phyloP scores from a whole-genome alignment of 2,797 vertebrate genomes.

The Enoplosus armatus region DNA sequence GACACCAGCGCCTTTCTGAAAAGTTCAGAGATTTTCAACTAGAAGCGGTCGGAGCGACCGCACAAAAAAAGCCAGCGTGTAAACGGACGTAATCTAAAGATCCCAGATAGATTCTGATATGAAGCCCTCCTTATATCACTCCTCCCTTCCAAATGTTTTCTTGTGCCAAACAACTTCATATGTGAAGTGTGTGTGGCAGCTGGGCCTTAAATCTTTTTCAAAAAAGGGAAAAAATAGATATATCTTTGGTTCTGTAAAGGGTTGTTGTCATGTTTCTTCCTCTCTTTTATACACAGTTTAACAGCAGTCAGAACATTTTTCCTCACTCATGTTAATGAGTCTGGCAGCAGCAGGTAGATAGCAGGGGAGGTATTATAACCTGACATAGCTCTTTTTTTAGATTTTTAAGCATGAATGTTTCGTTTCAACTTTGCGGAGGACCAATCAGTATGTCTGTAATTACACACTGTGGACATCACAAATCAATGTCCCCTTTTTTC shows the following conservation, averaged over 20 bases:
- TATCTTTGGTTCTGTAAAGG: constrained; percentile 1
- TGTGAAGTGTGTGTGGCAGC: background rate
- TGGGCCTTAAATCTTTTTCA: background rate
- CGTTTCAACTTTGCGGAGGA: background rate
- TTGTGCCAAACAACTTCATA: background rate
- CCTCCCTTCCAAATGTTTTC: background rate
- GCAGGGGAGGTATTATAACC: constrained; percentile 10
- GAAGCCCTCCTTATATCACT: too few relatives aligned
- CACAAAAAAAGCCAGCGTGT: too few relatives aligned
- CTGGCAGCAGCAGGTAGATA: constrained; percentile 1
- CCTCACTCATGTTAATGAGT: constrained; percentile 25
- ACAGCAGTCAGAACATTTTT: constrained; percentile 16
- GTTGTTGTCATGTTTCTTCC: constrained; percentile 8
- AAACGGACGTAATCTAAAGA: too few relatives aligned
- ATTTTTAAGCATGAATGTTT: constrained; percentile 17
- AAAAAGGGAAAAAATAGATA: background rate
- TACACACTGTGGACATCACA: background rate
- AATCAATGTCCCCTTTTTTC: background rate
- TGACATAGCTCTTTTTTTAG: constrained; percentile 25
- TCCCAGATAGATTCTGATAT: too few relatives aligned
- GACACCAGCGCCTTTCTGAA: too few relatives aligned
- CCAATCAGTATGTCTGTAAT: background rate
- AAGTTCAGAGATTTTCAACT: too few relatives aligned
- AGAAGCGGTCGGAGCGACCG: too few relatives aligned
- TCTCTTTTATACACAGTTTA: constrained; percentile 6